Evolutionary conservation across 2,888 invertebrate species (phyloP).

Genomic region (Tenthredo scrophulariae): DNA sequence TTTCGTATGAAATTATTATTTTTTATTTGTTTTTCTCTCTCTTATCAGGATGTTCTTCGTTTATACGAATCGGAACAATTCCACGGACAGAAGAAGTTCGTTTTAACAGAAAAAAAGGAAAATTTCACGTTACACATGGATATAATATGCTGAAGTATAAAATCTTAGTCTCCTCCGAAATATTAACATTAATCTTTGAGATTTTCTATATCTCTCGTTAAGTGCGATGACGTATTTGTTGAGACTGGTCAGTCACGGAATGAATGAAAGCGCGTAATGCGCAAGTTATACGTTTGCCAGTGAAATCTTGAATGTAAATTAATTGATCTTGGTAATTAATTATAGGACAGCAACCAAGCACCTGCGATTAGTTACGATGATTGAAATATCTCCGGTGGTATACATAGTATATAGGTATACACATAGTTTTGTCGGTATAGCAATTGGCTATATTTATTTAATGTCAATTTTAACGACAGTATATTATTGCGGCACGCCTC

Average conservation of each 20-base stretch:
- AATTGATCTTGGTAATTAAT: conserved; percentile 46
- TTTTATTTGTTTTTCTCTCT: no score
- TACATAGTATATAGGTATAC: neutral
- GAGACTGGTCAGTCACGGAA: conserved; percentile 29
- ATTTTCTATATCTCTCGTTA: conserved; percentile 7
- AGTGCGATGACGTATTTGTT: neutral
- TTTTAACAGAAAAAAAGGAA: no score
- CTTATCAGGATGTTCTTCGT: no score
- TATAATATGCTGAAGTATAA: neutral
- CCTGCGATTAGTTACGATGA: conserved; percentile 36
- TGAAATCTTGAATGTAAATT: conserved; percentile 45
- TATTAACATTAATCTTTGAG: neutral
- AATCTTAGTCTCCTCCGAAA: neutral
- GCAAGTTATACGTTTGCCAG: conserved; percentile 11
- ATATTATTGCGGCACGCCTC: neutral
- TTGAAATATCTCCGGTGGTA: neutral
- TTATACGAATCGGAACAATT: no score
- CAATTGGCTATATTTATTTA: neutral
- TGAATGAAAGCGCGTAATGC: neutral
- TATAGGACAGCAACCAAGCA: conserved; percentile 19
- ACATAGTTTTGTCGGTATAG: neutral
- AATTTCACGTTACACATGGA: no score
- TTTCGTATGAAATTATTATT: no score
- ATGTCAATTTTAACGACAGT: conserved; percentile 11
- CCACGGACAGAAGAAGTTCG: no score